phyloP scores from a whole-genome alignment of 1,140 invertebrate species.

The Musca domestica region DNA sequence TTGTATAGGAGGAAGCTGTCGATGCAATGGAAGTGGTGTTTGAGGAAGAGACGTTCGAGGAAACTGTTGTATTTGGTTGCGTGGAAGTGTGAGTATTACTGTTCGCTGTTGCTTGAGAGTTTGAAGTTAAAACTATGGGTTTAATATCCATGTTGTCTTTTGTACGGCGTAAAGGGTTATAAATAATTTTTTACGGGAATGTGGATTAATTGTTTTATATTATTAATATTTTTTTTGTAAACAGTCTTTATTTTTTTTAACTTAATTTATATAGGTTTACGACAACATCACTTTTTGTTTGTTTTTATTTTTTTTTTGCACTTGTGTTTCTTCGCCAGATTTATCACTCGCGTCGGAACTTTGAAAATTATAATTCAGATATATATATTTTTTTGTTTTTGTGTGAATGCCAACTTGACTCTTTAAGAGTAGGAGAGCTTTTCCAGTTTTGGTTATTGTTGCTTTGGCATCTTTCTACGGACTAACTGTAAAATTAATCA shows the following conservation, averaged over 20 bases:
- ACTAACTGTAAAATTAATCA: slow-evolving; percentile 54
- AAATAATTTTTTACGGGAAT: not conserved
- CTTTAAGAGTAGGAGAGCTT: not conserved
- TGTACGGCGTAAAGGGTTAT: not conserved
- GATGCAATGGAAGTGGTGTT: slow-evolving; percentile 28
- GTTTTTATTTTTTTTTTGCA: not conserved
- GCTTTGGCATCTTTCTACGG: slow-evolving; percentile 50
- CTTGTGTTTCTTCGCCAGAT: slow-evolving; percentile 22
- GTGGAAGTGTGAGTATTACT: slow-evolving; percentile 3
- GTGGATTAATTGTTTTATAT: slow-evolving; percentile 22
- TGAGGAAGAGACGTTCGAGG: not conserved
- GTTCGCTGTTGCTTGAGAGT: slow-evolving; percentile 31
- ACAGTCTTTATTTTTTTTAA: slow-evolving; percentile 15
- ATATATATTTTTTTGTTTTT: slow-evolving; percentile 31
- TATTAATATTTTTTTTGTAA: slow-evolving; percentile 2
- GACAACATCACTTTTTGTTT: not conserved
- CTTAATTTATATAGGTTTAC: slow-evolving; percentile 18
- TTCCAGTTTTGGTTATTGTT: slow-evolving; percentile 23
- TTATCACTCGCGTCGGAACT: slow-evolving; percentile 28
- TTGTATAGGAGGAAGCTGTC: slow-evolving; percentile 27
- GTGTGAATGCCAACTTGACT: not conserved
- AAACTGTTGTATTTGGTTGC: slow-evolving; percentile 11
- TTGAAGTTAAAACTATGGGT: slow-evolving; percentile 12
- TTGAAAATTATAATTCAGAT: slow-evolving; percentile 28
- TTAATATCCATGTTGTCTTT: slow-evolving; percentile 40